Conservation (phyloP, 2,888 invertebrate genomes). For the Sphecodes monilicornis region DNA sequence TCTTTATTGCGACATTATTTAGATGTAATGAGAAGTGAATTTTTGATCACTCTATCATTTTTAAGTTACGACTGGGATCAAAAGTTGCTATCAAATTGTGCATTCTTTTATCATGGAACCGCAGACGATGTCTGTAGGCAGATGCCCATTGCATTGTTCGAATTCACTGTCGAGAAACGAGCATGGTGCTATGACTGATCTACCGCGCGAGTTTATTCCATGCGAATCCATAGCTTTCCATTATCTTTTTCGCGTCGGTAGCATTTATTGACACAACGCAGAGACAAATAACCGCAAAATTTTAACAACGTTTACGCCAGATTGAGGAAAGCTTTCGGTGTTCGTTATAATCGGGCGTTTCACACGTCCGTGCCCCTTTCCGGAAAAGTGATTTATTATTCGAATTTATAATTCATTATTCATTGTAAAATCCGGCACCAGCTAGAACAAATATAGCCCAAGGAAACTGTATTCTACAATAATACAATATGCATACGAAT, state of each 20-base stretch:
- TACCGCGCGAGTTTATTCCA: not conserved
- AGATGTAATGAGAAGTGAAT: not conserved
- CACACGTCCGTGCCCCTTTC: not conserved
- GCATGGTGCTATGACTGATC: not conserved
- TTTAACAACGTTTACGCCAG: not conserved
- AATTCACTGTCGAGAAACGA: not conserved
- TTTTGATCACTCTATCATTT: not conserved
- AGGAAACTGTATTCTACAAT: constrained; percentile 7
- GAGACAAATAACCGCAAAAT: constrained; percentile 11
- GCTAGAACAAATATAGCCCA: not conserved
- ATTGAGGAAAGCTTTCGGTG: not conserved
- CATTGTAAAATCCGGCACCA: constrained; percentile 13
- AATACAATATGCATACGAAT: constrained; percentile 25
- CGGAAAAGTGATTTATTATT: constrained; percentile 25
- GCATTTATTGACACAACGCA: constrained; percentile 11
- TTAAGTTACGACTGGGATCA: too few relatives aligned
- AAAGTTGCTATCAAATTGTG: not conserved
- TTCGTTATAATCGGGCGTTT: constrained; percentile 13
- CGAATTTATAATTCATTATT: constrained; percentile 29
- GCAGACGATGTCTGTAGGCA: not conserved
- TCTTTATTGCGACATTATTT: not conserved
- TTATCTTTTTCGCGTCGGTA: constrained; percentile 23
- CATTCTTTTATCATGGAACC: not conserved
- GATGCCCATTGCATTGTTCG: not conserved
- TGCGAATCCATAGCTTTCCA: constrained; percentile 25